Evolutionary conservation across 2,797 vertebrate genomes (phyloP), one percentile per base, ranked within the genome.

Genomic region (Pampus argenteus): DNA sequence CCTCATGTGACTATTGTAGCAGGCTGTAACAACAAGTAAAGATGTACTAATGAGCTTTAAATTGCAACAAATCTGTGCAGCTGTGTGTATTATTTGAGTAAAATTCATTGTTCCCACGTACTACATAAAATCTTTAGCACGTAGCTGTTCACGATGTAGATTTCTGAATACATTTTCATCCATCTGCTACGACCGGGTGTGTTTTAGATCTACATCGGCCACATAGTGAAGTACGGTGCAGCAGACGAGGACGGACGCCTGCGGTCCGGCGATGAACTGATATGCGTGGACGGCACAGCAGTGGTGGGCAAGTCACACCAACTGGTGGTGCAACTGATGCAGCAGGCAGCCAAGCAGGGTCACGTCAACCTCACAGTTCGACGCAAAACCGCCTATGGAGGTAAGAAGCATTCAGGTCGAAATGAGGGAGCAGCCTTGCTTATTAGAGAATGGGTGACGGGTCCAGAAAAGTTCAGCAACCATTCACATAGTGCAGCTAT

Each of bases 251-350:
- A 99, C 0, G 96, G 98, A 9, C 97, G 98, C 55, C 94, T 99
- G 89, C 93, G 98, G 20, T 99, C 98, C 0, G 98, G 98, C 0
- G 98, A 99, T 55, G 98, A 99, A 66, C 95, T 99, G 76, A 97
- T 97, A 90, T 97, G 96, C 0, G 98, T 99, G 90, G 98, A 99
- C 66, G 98, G 98, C 66, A 99, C 98, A 0, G 96, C 97, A 0
- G 98, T 99, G 63, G 97, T 99, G 47, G 98, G 98, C 18, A 99
- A 99, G 78, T 99, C 98, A 1, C 98, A 99, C 91, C 98, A 99
- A 83, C 95, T 99, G 71, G 98, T 99, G 57, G 97, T 99, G 78
- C 98, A 99, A 69, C 96, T 99, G 76, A 99, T 99, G 98, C 98
- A 99, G 84, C 98, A 99, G 91, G 98, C 98, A 0, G 98, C 98